Percentiles rank a stretch among this genome's conserved stretches.
These are phyloP conservation scores for Limnothrissa miodon DNA, from an alignment of 2,113 vertebrate genomes.

Conservation along the genomic window DNA sequence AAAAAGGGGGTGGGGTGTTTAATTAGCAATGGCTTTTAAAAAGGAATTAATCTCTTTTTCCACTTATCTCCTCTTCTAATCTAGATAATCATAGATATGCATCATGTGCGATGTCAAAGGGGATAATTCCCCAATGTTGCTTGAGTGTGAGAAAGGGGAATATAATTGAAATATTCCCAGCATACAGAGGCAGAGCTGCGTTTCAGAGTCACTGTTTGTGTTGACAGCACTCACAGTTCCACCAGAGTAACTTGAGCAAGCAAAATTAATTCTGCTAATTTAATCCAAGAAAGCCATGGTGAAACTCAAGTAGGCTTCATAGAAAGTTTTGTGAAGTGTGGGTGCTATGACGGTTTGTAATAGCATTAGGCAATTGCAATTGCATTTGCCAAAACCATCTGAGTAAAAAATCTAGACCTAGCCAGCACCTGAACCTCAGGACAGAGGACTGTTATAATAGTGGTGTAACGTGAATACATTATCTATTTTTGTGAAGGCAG, in stretches of 20 bases:
- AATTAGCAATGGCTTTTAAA: slow-evolving; percentile 9
- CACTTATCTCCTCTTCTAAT: background rate
- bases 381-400: too few relatives aligned
- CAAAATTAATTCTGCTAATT: background rate
- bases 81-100: slow-evolving; percentile 13
- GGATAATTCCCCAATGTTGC: background rate
- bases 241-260: background rate
- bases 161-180: slow-evolving; percentile 8
- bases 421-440: background rate
- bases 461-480: background rate
- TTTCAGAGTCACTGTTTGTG: slow-evolving; percentile 10
- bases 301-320: background rate
- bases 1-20: slow-evolving; percentile 28
- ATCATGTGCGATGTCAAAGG: background rate
- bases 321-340: background rate
- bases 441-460: background rate
- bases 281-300: background rate
- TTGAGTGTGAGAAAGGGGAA: background rate
- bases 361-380: background rate
- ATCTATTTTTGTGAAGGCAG: background rate
- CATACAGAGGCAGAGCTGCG: background rate
- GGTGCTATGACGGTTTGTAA: background rate
- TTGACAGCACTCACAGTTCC: background rate
- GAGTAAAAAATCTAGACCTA: background rate
- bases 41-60: background rate